Conservation (phyloP, 2,113 vertebrate species). For the Heptranchias perlo region DNA sequence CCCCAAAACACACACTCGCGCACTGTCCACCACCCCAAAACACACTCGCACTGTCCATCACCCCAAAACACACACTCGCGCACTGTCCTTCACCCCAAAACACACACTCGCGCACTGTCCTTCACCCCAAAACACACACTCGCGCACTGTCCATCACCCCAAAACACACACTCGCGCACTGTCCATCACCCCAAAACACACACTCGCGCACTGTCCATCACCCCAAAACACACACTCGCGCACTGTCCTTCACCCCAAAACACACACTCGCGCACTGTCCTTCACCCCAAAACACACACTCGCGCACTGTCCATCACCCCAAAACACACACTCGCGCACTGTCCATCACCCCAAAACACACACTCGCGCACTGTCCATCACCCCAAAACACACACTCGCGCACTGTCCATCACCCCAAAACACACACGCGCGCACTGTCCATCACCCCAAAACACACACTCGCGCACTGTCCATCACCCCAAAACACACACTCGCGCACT, state of each 20-base stretch:
- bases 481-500: not conserved
- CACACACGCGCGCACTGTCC: not conserved
- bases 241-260: not conserved
- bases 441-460: too few species aligned
- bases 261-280: too few species aligned
- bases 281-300: not conserved
- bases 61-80: too few species aligned
- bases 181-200: not conserved
- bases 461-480: not conserved
- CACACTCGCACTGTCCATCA: not conserved
- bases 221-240: too few species aligned
- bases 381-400: not conserved
- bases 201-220: not conserved
- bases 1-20: not conserved
- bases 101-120: not conserved
- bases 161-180: too few species aligned
- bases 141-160: not conserved
- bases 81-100: not conserved
- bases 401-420: not conserved
- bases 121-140: not conserved
- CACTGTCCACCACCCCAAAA: not conserved
- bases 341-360: too few species aligned
- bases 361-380: not conserved
- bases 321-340: not conserved
- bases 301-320: not conserved